A percentile compares a stretch with the other conserved stretches of the same genome.
phyloP scores from a whole-genome alignment of 2,113 vertebrate species.

The Micronycteris hirsuta region DNA sequence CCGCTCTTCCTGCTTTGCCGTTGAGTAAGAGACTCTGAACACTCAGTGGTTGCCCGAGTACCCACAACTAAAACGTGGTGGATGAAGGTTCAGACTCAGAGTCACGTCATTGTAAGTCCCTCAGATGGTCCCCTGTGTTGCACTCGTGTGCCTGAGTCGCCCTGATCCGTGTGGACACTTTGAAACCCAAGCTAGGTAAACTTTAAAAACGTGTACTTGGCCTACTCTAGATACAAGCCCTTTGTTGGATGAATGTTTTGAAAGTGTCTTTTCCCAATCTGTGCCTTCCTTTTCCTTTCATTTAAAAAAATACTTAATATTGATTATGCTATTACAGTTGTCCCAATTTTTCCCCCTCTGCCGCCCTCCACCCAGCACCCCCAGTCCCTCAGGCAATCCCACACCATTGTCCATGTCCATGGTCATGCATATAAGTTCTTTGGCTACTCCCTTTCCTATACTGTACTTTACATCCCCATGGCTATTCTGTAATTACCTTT shows the following conservation, averaged over 20 bases:
- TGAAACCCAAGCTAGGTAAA: not conserved
- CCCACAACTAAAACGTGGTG: not conserved
- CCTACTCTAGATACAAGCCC: not conserved
- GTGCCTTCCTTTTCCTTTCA: not conserved
- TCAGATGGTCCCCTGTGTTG: not conserved
- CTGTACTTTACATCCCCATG: too few relatives aligned
- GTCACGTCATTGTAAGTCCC: not conserved
- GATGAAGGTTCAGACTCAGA: not conserved
- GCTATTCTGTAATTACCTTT: too few relatives aligned
- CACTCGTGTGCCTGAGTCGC: not conserved
- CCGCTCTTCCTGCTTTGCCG: not conserved
- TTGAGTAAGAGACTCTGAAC: not conserved
- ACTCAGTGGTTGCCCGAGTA: not conserved
- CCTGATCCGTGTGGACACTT: not conserved
- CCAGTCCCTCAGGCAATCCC: too few relatives aligned
- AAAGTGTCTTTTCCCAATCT: not conserved
- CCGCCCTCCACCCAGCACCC: too few relatives aligned
- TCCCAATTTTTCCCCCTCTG: too few relatives aligned
- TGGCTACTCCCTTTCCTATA: too few relatives aligned
- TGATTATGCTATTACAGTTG: too few relatives aligned
- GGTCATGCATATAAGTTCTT: too few relatives aligned
- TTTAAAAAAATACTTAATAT: too few relatives aligned
- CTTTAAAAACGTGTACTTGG: not conserved
- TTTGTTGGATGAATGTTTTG: not conserved
- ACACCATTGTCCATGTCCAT: too few relatives aligned